phyloP scores from a whole-genome alignment of 2,888 invertebrate genomes.

The Euspilapteryx auroguttella region DNA sequence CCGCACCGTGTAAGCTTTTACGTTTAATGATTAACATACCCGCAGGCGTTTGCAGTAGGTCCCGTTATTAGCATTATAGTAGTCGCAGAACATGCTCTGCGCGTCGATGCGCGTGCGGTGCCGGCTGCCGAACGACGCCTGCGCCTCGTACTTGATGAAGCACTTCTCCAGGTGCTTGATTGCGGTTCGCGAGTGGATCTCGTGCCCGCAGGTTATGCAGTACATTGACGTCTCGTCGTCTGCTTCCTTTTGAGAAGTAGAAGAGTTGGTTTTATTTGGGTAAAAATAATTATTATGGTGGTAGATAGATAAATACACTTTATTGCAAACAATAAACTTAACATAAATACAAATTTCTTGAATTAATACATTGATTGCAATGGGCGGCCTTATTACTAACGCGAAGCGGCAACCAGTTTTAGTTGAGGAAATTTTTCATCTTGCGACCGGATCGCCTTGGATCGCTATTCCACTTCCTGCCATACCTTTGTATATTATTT shows the following conservation, averaged over 20 bases:
- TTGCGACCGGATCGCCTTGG: no score
- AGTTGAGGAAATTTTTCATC: no score
- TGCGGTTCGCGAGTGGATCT: slow-evolving; percentile 88
- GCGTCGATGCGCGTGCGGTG: slow-evolving; percentile 91
- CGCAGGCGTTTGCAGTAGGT: slow-evolving; percentile 95
- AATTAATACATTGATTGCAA: no score
- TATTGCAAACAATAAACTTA: no score
- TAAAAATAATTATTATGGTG: slow-evolving; percentile 1
- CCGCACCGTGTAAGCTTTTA: no score
- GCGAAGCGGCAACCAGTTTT: no score
- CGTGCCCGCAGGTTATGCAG: slow-evolving; percentile 96
- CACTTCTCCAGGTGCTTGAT: slow-evolving; percentile 98
- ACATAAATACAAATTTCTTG: no score
- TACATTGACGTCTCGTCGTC: slow-evolving; percentile 82
- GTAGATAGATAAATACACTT: neutral
- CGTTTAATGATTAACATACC: no score
- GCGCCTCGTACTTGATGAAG: slow-evolving; percentile 96
- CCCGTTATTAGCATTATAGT: slow-evolving; percentile 82
- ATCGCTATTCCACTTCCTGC: no score
- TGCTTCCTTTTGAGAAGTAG: slow-evolving; percentile 30
- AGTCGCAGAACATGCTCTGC: slow-evolving; percentile 97
- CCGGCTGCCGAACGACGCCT: slow-evolving; percentile 94
- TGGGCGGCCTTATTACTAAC: no score
- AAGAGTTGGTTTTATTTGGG: no score
- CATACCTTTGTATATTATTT: no score